Conservation (phyloP, 2,113 vertebrate genomes). For the Colinus virginianus region DNA sequence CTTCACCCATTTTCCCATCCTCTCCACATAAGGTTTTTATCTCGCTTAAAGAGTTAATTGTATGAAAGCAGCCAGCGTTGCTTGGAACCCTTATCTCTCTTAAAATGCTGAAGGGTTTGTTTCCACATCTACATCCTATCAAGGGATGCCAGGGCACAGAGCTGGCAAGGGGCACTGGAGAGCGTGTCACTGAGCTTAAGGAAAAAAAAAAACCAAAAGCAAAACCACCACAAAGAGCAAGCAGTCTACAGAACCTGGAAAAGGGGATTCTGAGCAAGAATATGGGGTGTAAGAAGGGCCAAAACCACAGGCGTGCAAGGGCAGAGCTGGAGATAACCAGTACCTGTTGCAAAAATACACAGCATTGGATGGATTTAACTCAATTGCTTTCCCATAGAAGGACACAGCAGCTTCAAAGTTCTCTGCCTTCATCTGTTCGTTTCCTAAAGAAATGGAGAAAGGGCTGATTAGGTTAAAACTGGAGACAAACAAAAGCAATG, state of each 20-base stretch:
- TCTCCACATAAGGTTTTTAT: background rate
- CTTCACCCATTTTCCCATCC: background rate
- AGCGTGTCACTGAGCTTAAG: background rate
- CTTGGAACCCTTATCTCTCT: background rate
- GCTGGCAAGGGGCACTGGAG: background rate
- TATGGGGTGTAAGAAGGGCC: fast-evolving
- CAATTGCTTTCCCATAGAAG: constrained; percentile 93
- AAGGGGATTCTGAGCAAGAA: too few species aligned
- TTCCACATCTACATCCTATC: background rate
- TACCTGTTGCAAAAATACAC: constrained; percentile 99
- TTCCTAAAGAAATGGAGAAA: constrained; percentile 75
- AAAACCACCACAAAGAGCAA: background rate
- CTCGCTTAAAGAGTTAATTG: background rate
- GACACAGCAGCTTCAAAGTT: constrained; percentile 90
- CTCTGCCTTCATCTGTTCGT: constrained; percentile 96
- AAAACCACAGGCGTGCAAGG: background rate
- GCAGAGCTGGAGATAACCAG: background rate
- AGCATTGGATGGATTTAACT: constrained; percentile 91
- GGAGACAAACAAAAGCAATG: fast-evolving
- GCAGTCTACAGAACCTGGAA: fast-evolving
- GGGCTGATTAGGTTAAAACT: fast-evolving
- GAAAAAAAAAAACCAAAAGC: background rate
- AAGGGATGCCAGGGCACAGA: background rate
- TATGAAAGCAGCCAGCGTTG: background rate
- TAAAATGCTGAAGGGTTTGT: background rate